These are phyloP conservation scores for Taxidea taxus DNA, from an alignment of 2,113 vertebrate genomes.

Conservation along the genomic window DNA sequence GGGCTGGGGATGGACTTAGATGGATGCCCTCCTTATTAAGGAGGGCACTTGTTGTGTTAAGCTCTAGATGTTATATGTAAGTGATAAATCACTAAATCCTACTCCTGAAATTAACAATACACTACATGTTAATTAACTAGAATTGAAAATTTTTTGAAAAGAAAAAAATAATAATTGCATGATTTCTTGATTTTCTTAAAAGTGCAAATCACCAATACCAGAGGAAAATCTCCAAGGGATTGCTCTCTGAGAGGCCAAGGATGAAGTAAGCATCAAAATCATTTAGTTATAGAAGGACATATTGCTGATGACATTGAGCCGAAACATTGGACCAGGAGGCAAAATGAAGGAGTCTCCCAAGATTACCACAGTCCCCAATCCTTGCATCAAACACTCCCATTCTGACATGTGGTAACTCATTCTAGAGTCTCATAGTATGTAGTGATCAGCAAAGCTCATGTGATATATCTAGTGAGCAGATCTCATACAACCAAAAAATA, in stretches of 20 bases:
- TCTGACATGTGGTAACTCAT: neutral
- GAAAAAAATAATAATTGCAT: neutral
- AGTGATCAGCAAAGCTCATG: neutral
- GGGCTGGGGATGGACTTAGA: neutral
- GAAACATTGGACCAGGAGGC: neutral
- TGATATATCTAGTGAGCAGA: neutral
- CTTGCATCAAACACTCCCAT: neutral
- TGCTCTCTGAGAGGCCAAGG: neutral
- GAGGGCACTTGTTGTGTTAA: neutral
- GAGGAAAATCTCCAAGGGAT: neutral
- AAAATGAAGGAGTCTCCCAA: neutral
- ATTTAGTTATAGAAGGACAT: neutral
- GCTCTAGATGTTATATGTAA: neutral
- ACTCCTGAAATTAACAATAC: neutral
- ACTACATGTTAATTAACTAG: neutral
- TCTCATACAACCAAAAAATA: neutral
- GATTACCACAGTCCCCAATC: neutral
- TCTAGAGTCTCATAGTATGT: neutral
- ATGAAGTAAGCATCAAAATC: neutral
- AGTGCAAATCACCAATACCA: neutral
- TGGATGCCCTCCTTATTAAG: too few species aligned
- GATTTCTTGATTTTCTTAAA: neutral
- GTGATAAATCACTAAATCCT: neutral
- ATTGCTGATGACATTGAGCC: neutral
- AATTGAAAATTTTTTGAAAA: neutral